Base-by-base conservation (phyloP, 2,113 vertebrate genomes). In the Grus americana region DNA sequence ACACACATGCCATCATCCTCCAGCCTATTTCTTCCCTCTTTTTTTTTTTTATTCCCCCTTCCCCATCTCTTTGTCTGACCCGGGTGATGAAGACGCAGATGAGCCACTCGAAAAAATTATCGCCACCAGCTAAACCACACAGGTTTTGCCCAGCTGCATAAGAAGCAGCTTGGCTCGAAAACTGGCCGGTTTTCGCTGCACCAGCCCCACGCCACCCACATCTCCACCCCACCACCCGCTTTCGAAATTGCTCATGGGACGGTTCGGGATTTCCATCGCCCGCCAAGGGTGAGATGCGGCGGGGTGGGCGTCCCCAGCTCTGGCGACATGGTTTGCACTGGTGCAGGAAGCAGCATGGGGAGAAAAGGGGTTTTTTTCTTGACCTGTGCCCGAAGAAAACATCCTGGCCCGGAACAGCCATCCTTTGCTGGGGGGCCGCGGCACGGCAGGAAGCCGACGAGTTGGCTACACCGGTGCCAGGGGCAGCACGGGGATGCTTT, bases 231-330 rank as follows among this genome's bases (percentile, higher is more conserved):
- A 0, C 19, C 66, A 9, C 36, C 13, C 5, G 2, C 89, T 91
- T 92, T 92, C 36, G 14, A 80, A 84, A 92, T 91, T 6, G 86
- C 84, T 92, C 90, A 92, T 1, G 0, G 91, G 32, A 27, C 16
- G 1, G 32, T 32, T 80, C 0, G 59, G 94, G 86, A 73, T 97
- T 97, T 94, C 93, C 93, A 81, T 26, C 10, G 1, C 30, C 42
- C 6, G 0, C 27, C 1, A 0, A 40, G 65, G 30, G 40, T 3
- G 1, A 42, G 62, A 68, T 2, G 0, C 1, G 0, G 15, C 1
- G 1, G 16, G 46, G 32, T 17, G 62, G 79, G 74, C 3, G 7
- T 44, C 79, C 84, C 72, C 2, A 3, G 29, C 46, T 27, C 23
- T 0, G 2, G 23, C 4, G 21, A 62, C 78, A 68, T 7, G 0